Percentiles rank a stretch among this genome's conserved stretches.
Evolutionary conservation across 2,113 vertebrate genomes (phyloP).

Genomic region (Megaceryle maxima): DNA sequence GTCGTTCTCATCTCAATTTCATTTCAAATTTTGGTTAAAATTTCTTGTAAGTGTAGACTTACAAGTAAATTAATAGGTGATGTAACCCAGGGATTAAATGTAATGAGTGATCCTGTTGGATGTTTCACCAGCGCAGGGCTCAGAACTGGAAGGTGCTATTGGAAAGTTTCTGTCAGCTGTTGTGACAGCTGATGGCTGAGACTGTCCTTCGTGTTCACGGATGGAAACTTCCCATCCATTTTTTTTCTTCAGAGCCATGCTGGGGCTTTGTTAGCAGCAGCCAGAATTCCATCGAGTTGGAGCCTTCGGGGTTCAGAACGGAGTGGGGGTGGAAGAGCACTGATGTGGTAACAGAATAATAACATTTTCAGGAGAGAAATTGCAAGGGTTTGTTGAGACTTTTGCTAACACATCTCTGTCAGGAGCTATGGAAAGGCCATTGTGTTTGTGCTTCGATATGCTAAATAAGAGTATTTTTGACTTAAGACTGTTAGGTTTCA

Average conservation of each 20-base stretch:
- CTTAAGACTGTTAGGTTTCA: slow-evolving; percentile 58
- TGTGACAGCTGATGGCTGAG: slow-evolving; percentile 18
- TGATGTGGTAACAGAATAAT: slow-evolving; percentile 48
- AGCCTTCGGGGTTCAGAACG: slow-evolving; percentile 38
- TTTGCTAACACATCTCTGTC: slow-evolving; percentile 49
- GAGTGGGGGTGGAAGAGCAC: slow-evolving; percentile 40
- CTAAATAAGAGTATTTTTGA: slow-evolving; percentile 51
- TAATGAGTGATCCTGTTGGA: not conserved
- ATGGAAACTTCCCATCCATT: not conserved
- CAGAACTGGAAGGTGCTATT: not conserved
- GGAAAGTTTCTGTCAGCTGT: not conserved
- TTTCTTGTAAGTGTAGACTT: not conserved
- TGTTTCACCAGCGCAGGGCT: not conserved
- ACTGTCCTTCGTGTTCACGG: not conserved
- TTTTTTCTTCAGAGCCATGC: not conserved
- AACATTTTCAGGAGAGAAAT: slow-evolving; percentile 33
- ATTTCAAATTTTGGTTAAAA: not conserved
- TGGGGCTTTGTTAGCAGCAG: not conserved
- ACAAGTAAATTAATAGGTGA: too few species aligned
- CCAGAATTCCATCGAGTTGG: slow-evolving; percentile 41
- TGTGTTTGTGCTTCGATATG: slow-evolving; percentile 41
- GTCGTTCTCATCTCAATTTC: not conserved
- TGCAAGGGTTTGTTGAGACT: slow-evolving; percentile 35
- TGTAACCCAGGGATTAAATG: not conserved
- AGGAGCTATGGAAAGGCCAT: slow-evolving; percentile 22